Evolutionary conservation across 2,888 invertebrate species (phyloP), one percentile per base, ranked within the genome.

Genomic region (Nysson spinosus): DNA sequence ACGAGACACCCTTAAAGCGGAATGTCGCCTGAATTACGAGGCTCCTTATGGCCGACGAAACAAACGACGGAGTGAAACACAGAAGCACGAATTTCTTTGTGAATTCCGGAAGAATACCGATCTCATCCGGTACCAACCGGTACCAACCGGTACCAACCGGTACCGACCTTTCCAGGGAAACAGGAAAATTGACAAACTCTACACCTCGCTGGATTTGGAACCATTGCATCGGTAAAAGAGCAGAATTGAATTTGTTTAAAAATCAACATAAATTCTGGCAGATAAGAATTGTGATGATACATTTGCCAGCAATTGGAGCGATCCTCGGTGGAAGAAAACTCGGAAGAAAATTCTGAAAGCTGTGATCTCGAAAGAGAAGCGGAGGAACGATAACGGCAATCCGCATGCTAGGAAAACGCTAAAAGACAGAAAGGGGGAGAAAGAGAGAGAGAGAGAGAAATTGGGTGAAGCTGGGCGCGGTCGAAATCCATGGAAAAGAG

Each of bases 11-110:
- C 46, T 67, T 64, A 75, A 69, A 56, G 50, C 60, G 57, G 67
- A 73, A 76, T 76, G 67, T 75, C 60, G 60, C 61, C 65, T 68
- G 63, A 77, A 74, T 76, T 75, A 74, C 70, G 69, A 51, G 55
- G 32, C 55, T 69, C 58, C 67, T 69, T 69, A 75, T 64, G 75
- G 63, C 49, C 52, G 24, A 56, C 55, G 39, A 62, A 58, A 75
- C 67, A 72, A 72, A 72, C 72, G 74, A 67, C 66, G 64, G 30
- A 32, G 28, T 51, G 32, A 47, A 52, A 55, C 62, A 60, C 70
- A 65, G 52, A 52, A 56, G 61, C 66, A 64, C 62, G 67, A 75
- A 75, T 75, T 75, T 75, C 72, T 75, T 75, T 67, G 72, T 60
- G 60, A 70, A 75, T 75, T 75, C 69, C 72, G 35, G 1, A 39